Evolutionary conservation across 30 jellyfish, hydroid and myxozoan genomes (phyloP).

Genomic region (Pelagia noctiluca): DNA sequence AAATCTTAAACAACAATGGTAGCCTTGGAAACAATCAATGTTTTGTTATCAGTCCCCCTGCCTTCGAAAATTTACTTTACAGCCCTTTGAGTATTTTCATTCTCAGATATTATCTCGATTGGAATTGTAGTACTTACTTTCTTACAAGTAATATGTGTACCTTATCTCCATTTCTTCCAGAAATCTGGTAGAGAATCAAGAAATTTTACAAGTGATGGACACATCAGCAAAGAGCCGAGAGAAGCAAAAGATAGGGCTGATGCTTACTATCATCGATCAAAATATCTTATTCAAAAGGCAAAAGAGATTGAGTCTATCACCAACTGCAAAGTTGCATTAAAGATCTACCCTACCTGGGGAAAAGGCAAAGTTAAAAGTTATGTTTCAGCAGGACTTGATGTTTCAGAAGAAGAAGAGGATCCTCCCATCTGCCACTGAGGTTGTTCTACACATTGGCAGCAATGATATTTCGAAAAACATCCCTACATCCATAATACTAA

Average conservation of each 20-base stretch:
- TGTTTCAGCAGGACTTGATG: background rate
- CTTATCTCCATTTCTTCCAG: conserved; percentile 12
- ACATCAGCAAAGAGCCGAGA: background rate
- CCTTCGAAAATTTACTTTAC: no score
- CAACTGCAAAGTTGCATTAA: conserved; percentile 5
- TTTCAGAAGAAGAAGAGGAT: conserved; percentile 1
- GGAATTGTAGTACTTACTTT: no score
- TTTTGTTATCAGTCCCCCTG: no score
- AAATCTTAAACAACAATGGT: no score
- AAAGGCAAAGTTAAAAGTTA: conserved; percentile 1
- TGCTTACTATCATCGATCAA: conserved; percentile 8
- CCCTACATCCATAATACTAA: no score
- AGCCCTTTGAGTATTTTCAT: no score
- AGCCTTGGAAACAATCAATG: no score
- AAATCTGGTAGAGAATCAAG: conserved; percentile 15
- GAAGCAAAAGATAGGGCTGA: conserved; percentile 6
- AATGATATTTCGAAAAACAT: no score
- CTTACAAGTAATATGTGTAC: no score
- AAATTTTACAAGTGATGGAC: conserved; percentile 3
- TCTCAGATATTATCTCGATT: no score
- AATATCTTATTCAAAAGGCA: background rate
- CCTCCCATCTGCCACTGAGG: no score
- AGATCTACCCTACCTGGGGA: conserved; percentile 10
- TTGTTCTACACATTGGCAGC: no score
- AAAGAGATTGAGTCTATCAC: conserved; percentile 2